Base-by-base conservation (phyloP, 2,797 vertebrate species). In the Chloroceryle amazona region DNA sequence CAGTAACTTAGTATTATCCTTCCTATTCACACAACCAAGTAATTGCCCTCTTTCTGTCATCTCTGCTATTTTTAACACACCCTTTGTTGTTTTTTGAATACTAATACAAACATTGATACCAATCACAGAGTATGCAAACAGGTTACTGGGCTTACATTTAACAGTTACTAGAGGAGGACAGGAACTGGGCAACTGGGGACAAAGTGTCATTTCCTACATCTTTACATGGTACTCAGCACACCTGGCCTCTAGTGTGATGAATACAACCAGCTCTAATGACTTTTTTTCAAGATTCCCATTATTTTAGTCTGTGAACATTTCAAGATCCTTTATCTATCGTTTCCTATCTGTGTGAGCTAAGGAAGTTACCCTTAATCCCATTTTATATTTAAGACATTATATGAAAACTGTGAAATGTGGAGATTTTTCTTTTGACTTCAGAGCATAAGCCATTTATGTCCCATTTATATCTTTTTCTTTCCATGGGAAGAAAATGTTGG, bases 41-140 rank as follows among this genome's bases (percentile, higher is more conserved):
- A 96, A 96, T 97, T 96, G 95, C 90, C 93, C 96, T 96, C 95
- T 91, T 97, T 93, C 82, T 97, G 92, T 96, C 95, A 96, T 96
- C 95, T 81, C 96, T 92, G 87, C 95, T 95, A 97, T 97, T 95
- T 96, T 96, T 97, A 97, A 95, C 95, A 86, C 61, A 93, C 37
- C 80, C 96, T 96, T 94, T 96, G 93, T 96, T 96, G 91, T 91
- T 94, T 96, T 97, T 96, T 93, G 94, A 96, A 96, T 96, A 51
- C 93, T 97, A 95, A 97, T 96, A 96, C 86, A 97, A 97, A 97
- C 93, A 95, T 93, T 94, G 96, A 94, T 94, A 94, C 74, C 83
- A 94, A 96, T 95, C 93, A 90, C 82, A 82, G 61, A 95, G 95
- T 94, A 93, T 95, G 86, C 88, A 96, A 95, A 96, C 95, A 95